A percentile compares a stretch with the other conserved stretches of the same genome.
Evolutionary conservation across 2,113 vertebrate species (phyloP).

Genomic region (Labeo catla): DNA sequence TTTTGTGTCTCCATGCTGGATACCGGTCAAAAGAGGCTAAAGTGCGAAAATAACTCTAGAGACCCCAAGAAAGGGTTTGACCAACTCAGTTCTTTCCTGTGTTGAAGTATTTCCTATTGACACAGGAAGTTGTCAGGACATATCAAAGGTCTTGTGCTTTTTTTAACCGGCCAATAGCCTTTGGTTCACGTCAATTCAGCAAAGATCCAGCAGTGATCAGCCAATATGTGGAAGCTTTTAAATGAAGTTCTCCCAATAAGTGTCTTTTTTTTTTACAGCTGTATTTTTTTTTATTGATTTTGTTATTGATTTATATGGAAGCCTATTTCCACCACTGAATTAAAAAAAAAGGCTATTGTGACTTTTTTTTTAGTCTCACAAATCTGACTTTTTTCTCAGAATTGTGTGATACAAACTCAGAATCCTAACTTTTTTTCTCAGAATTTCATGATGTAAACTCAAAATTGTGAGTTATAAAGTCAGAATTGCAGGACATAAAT

Average conservation of each 20-base stretch:
- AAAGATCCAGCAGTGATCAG: not conserved
- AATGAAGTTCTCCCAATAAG: not conserved
- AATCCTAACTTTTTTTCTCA: too few relatives aligned
- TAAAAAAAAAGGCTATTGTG: too few relatives aligned
- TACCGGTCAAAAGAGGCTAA: not conserved
- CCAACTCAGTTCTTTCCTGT: not conserved
- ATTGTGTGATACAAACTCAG: too few relatives aligned
- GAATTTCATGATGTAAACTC: too few relatives aligned
- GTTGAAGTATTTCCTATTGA: constrained; percentile 2
- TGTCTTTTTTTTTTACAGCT: not conserved
- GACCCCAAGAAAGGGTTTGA: not conserved
- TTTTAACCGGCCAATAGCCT: not conserved
- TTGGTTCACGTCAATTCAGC: not conserved
- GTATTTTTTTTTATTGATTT: not conserved
- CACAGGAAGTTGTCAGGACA: not conserved
- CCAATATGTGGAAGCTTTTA: not conserved
- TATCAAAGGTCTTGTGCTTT: not conserved
- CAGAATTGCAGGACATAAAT: too few relatives aligned
- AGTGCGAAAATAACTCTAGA: not conserved
- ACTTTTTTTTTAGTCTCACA: too few relatives aligned
- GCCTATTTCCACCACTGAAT: too few relatives aligned
- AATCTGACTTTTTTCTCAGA: too few relatives aligned
- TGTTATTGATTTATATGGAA: not conserved
- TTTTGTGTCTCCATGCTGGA: not conserved
- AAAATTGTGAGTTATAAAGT: too few relatives aligned